Evolutionary conservation across 2,888 invertebrate species (phyloP).

Genomic region (Willowsia nigromaculata): DNA sequence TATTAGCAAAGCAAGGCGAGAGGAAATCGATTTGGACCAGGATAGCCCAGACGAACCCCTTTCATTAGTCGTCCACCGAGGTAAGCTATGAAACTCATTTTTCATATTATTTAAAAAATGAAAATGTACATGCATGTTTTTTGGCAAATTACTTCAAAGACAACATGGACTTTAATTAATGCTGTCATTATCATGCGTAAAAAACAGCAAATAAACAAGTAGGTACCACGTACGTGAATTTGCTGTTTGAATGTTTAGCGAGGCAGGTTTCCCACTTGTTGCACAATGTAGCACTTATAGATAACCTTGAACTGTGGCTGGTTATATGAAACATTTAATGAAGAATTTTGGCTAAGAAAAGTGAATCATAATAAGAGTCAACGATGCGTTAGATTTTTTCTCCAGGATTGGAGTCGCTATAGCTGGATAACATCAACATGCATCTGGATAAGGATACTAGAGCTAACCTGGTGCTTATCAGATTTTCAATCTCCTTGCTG

Average conservation of each 20-base stretch:
- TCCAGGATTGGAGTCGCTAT: slow-evolving; percentile 1
- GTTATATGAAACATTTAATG: slow-evolving; percentile 20
- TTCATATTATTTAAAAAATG: no score
- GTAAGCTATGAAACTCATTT: slow-evolving; percentile 59
- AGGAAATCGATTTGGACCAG: slow-evolving; percentile 72
- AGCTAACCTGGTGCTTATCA: slow-evolving; percentile 2
- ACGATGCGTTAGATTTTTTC: slow-evolving; percentile 56
- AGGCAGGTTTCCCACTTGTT: neutral
- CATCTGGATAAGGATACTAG: slow-evolving; percentile 32
- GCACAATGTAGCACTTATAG: neutral
- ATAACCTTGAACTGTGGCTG: slow-evolving; percentile 59
- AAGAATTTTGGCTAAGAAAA: slow-evolving; percentile 21
- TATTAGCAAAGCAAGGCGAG: slow-evolving; percentile 67
- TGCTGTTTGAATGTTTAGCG: neutral
- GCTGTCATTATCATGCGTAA: neutral
- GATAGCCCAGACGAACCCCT: slow-evolving; percentile 80
- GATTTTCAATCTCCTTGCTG: slow-evolving; percentile 4
- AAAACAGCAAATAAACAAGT: neutral
- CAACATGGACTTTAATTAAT: slow-evolving; percentile 13
- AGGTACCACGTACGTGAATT: neutral
- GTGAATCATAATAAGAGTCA: slow-evolving; percentile 28
- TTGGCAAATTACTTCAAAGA: neutral
- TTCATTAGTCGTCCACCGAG: slow-evolving; percentile 82
- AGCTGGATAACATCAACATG: neutral
- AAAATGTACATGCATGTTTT: no score